Evolutionary conservation across 2,797 vertebrate species (phyloP).

Genomic region (Etheostoma perlongum): DNA sequence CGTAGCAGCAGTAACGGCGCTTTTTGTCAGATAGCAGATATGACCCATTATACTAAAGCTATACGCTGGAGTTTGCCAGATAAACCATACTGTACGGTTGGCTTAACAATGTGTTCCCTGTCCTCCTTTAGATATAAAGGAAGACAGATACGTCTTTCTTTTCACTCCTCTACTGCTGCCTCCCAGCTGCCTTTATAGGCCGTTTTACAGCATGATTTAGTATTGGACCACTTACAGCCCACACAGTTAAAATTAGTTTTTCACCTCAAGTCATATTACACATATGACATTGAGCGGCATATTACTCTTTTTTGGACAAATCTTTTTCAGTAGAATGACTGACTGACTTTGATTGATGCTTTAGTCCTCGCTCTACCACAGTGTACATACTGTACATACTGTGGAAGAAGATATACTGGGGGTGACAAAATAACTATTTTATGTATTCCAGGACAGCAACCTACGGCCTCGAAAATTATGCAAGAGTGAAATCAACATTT

Average conservation of each 20-base stretch:
- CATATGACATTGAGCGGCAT: constrained; percentile 74
- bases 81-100: constrained; percentile 66
- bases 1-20: constrained; percentile 32
- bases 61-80: constrained; percentile 59
- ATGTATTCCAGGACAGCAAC: background rate
- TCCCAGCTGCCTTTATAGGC: constrained; percentile 60
- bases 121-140: constrained; percentile 68
- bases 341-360: constrained; percentile 51
- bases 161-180: constrained; percentile 43
- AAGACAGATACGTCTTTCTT: constrained; percentile 69
- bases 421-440: constrained; percentile 2
- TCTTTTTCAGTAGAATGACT: constrained; percentile 34
- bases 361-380: constrained; percentile 18
- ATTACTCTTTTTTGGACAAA: constrained; percentile 44
- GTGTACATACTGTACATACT: background rate
- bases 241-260: constrained; percentile 71
- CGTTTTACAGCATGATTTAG: constrained; percentile 73
- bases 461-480: background rate
- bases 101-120: constrained; percentile 68
- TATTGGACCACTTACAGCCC: constrained; percentile 49
- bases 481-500: background rate
- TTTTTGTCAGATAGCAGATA: constrained; percentile 70
- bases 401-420: background rate
- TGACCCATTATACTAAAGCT: constrained; percentile 60
- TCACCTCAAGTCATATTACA: constrained; percentile 63